Evolutionary conservation across 2,113 vertebrate genomes (phyloP), one percentile per base, ranked within the genome.

Genomic region (Pogona vitticeps): DNA sequence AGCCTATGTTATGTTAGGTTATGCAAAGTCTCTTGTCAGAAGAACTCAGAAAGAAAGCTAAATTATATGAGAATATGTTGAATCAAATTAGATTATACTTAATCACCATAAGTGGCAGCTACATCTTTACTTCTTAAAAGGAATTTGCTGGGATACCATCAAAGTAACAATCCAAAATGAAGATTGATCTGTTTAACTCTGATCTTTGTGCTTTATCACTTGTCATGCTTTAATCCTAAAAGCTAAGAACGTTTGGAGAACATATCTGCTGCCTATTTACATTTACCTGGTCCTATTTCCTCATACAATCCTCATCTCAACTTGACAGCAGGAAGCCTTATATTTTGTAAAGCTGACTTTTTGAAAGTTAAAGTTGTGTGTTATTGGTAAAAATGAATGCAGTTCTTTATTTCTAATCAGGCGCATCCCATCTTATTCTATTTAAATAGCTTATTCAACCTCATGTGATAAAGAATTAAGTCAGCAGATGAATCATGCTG

Each of bases 21-120:
- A 83, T 61, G 70, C 82, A 73, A 73, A 76, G 9, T 81, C 82
- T 85, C 9, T 90, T 93, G 84, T 52, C 33, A 84, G 91, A 90
- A 88, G 7, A 87, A 76, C 1, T 0, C 81, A 28, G 2, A 46
- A 92, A 85, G 18, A 92, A 83, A 94, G 59, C 92, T 92, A 40
- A 86, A 68, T 67, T 90, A 17, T 65, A n/a, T n/a, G n/a, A n/a
- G n/a, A 90, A 61, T 36, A 61, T 86, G 82, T 84, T 88, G 76
- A 91, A 90, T 90, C 79, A 84, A 89, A 93, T 21, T 86, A 77
- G 70, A 91, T 90, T 96, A 91, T 14, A 67, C 65, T 94, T 95
- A 75, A 93, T 91, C 72, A 87, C 36, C 0, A 0, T 90, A 94
- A 95, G 67, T 92, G 40, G 71, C 82, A 95, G 89, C 58, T 33